Percentiles rank a stretch among this genome's conserved stretches.
Evolutionary conservation across 2,797 vertebrate genomes (phyloP).

Genomic region (Lindbergichthys nudifrons): DNA sequence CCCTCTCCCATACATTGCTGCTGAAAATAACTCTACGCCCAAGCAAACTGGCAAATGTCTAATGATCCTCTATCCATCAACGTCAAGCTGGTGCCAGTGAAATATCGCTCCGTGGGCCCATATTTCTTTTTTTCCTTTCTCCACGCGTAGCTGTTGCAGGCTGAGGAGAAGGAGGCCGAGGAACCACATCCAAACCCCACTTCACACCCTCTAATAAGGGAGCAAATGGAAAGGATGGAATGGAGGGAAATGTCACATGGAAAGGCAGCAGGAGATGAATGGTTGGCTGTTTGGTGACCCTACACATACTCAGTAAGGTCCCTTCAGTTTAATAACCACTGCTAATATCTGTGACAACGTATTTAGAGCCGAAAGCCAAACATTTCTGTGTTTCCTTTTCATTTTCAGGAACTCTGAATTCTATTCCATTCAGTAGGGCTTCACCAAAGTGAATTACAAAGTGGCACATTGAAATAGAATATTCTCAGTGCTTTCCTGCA

Average conservation of each 20-base stretch:
- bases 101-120: slow-evolving; percentile 74
- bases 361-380: slow-evolving; percentile 41
- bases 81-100: slow-evolving; percentile 78
- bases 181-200: slow-evolving; percentile 77
- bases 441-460: slow-evolving; percentile 76
- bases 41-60: slow-evolving; percentile 84
- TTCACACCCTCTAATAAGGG: slow-evolving; percentile 78
- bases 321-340: slow-evolving; percentile 4
- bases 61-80: slow-evolving; percentile 87
- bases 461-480: slow-evolving; percentile 70
- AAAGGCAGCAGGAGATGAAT: slow-evolving; percentile 70
- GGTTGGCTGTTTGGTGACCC: slow-evolving; percentile 53
- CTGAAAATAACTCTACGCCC: slow-evolving; percentile 86
- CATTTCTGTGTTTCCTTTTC: slow-evolving; percentile 54
- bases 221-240: slow-evolving; percentile 72
- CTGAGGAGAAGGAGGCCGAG: slow-evolving; percentile 58
- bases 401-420: slow-evolving; percentile 56
- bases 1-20: slow-evolving; percentile 76
- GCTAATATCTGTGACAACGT: slow-evolving; percentile 34
- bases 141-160: slow-evolving; percentile 57
- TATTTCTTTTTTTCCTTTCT: slow-evolving; percentile 68
- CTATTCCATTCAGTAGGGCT: slow-evolving; percentile 54
- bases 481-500: slow-evolving; percentile 75
- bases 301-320: slow-evolving; percentile 31
- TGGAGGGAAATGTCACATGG: slow-evolving; percentile 60